These are phyloP conservation scores for Bugulina stolonifera DNA, from an alignment of 2,888 invertebrate genomes.

Conservation along the genomic window DNA sequence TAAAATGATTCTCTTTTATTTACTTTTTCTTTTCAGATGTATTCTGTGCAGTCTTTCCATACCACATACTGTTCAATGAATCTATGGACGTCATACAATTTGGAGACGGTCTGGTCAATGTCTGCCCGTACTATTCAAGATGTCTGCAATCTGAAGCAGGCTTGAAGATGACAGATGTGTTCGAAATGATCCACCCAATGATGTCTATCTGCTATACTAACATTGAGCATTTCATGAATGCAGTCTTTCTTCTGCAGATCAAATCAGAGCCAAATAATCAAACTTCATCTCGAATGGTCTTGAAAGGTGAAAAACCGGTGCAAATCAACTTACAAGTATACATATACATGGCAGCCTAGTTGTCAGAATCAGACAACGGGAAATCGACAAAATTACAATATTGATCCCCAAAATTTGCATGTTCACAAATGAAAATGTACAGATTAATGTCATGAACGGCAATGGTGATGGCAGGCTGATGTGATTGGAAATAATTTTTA, in stretches of 20 bases:
- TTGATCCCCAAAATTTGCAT: too few relatives aligned
- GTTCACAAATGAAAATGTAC: too few relatives aligned
- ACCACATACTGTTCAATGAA: constrained; percentile 46
- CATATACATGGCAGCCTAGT: too few relatives aligned
- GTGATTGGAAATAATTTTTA: too few relatives aligned
- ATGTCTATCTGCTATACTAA: constrained; percentile 40
- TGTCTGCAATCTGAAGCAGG: background rate
- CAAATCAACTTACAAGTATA: too few relatives aligned
- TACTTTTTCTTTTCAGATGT: background rate
- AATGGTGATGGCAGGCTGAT: too few relatives aligned
- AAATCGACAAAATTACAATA: too few relatives aligned
- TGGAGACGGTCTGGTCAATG: constrained; percentile 37
- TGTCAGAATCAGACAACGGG: too few relatives aligned
- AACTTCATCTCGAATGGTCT: background rate
- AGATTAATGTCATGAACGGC: too few relatives aligned
- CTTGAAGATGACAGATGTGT: constrained; percentile 33
- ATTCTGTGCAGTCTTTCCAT: constrained; percentile 45
- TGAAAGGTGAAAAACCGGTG: background rate
- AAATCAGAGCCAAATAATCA: background rate
- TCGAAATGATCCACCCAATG: constrained; percentile 38
- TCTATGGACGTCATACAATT: constrained; percentile 38
- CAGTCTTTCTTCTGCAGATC: constrained; percentile 36
- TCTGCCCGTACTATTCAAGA: constrained; percentile 28
- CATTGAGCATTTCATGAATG: constrained; percentile 43
- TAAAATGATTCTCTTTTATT: too few relatives aligned